phyloP scores from a whole-genome alignment of 1,140 invertebrate species.

The Nephila pilipes region DNA sequence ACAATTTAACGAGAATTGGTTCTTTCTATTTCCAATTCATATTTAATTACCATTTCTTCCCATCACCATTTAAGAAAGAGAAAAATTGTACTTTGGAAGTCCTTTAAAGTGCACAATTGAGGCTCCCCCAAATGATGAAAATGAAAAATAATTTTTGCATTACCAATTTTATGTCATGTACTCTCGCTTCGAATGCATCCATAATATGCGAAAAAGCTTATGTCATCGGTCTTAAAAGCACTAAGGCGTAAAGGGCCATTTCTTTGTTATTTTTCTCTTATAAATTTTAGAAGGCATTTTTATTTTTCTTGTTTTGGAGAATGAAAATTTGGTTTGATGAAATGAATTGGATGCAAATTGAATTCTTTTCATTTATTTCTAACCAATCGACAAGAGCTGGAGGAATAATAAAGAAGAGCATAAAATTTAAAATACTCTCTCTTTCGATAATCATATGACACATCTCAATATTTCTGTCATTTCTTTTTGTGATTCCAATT shows the following conservation, averaged over 20 bases:
- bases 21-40: not conserved
- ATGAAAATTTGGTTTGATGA: slow-evolving; percentile 24
- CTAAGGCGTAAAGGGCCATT: not conserved
- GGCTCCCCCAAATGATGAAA: not conserved
- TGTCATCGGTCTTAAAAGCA: not conserved
- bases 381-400: not conserved
- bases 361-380: slow-evolving; percentile 23
- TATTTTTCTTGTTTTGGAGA: not conserved
- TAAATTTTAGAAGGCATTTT: not conserved
- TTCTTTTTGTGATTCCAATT: slow-evolving; percentile 1
- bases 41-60: not conserved
- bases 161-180: not conserved
- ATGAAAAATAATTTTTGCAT: not conserved
- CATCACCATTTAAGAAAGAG: not conserved
- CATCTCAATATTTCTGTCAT: not conserved
- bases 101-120: not conserved
- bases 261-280: not conserved
- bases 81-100: not conserved
- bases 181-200: not conserved
- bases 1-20: not conserved
- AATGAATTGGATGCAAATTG: slow-evolving; percentile 23
- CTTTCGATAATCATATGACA: not conserved
- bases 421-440: not conserved
- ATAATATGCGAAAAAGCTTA: not conserved
- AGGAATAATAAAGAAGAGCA: not conserved